Evolutionary conservation across 2,113 vertebrate species (phyloP).

Genomic region (Chunga burmeisteri): DNA sequence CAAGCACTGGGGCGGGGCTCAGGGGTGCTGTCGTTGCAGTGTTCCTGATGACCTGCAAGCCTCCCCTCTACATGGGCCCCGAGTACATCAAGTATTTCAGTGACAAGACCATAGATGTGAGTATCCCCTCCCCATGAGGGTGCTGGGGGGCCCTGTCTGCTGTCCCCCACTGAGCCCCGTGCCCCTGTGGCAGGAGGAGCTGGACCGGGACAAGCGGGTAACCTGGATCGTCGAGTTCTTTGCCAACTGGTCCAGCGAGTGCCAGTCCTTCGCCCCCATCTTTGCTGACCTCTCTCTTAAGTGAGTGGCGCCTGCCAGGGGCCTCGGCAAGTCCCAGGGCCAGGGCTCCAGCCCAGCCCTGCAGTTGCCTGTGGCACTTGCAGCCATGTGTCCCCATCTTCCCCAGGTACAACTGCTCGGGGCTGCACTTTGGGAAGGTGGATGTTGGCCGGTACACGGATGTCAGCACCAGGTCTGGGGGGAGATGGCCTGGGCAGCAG

Average conservation of each 20-base stretch:
- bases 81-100: conserved; percentile 97
- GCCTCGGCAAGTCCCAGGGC: rapidly evolving
- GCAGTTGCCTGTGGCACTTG: rapidly evolving
- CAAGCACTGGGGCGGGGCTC: not conserved
- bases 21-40: conserved; percentile 66
- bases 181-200: conserved; percentile 81
- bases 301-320: conserved; percentile 59
- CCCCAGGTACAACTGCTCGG: conserved; percentile 88
- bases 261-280: conserved; percentile 91
- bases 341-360: not conserved
- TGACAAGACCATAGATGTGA: conserved; percentile 93
- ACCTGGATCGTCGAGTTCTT: conserved; percentile 96
- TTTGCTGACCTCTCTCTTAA: conserved; percentile 92
- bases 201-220: conserved; percentile 83
- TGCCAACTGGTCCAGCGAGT: conserved; percentile 95
- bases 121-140: not conserved
- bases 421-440: conserved; percentile 92
- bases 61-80: conserved; percentile 92
- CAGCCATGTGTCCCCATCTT: not conserved
- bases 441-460: conserved; percentile 92
- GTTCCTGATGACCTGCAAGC: conserved; percentile 95
- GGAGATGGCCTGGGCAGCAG: not conserved
- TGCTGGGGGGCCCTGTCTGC: rapidly evolving
- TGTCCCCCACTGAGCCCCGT: rapidly evolving
- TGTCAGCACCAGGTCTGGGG: conserved; percentile 81